Base-by-base conservation (phyloP, 2,113 vertebrate species). In the Perca flavescens region DNA sequence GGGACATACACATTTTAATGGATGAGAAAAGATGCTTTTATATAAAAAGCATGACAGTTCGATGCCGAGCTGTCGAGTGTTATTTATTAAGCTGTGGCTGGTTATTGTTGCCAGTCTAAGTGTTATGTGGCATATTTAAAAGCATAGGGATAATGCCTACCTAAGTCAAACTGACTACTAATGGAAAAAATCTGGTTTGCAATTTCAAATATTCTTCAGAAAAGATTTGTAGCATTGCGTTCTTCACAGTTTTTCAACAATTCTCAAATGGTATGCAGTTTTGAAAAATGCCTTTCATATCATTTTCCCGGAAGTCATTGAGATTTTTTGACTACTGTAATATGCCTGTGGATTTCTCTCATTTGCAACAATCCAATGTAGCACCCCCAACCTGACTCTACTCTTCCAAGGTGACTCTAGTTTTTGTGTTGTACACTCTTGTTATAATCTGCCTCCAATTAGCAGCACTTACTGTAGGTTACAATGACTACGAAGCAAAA, bases 141-240 rank as follows among this genome's bases (percentile, higher is more conserved):
- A 81, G 56, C 49, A 43, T 14, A 61, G 46, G 40, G 47, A 49
- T 69, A 54, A 0, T 5, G 40, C 70, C 73, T 74, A n/a, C 52
- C 28, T 43, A 17, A 77, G 67, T 71, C 86, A 77, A 61, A 60
- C 66, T 54, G 72, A 63, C 58, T 62, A 36, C 47, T 57, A 50
- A 83, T 74, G 56, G 43, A 34, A 22, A 53, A 82, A 69, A 77
- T 83, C 56, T 82, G 46, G 43, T 82, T 76, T 77, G 46, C 81
- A 43, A 74, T 81, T 77, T 82, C 61, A 85, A 85, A 84, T 84
- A 68, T 88, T 81, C 74, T 83, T 87, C 40, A 22, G 57, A 78
- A 83, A 90, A 84, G 58, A 90, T 67, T 91, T 92, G 94, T 95
- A 95, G 95, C 94, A 94, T 86, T 84, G 76, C 65, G 56, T 86